Conservation (phyloP, 1,140 invertebrate species). For the Diorhabda elongata region DNA sequence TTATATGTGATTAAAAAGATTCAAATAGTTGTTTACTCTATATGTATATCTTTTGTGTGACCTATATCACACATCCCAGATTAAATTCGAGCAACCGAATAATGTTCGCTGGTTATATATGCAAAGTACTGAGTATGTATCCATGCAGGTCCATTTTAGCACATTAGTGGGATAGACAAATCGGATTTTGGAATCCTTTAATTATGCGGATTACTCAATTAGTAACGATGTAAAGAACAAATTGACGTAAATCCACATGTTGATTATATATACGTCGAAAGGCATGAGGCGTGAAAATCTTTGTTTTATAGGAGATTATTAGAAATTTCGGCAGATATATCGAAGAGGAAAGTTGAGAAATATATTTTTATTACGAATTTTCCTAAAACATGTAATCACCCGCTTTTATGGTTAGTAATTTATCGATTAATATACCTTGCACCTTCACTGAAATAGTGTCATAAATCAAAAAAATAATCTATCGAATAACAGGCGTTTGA, state of each 20-base stretch:
- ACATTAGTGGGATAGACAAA: slow-evolving; percentile 9
- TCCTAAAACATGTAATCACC: not conserved
- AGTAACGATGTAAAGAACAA: slow-evolving; percentile 5
- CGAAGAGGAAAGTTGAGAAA: not conserved
- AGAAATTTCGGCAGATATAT: not conserved
- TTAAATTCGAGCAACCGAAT: slow-evolving; percentile 8
- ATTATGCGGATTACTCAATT: slow-evolving; percentile 7
- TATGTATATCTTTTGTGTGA: no score
- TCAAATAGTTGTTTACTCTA: no score
- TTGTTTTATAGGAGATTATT: not conserved
- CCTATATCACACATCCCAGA: not conserved
- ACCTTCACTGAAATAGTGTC: no score
- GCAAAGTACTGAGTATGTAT: slow-evolving; percentile 11
- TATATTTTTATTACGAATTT: not conserved
- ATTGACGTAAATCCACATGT: not conserved
- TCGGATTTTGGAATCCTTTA: slow-evolving; percentile 8
- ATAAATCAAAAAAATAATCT: no score
- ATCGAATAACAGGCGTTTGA: no score
- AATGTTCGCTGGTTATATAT: slow-evolving; percentile 8
- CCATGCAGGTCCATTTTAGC: slow-evolving; percentile 5
- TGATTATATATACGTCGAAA: not conserved
- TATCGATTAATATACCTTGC: no score
- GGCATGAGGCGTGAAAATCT: not conserved
- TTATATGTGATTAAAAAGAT: no score
- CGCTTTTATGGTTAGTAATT: not conserved